Percentiles rank a stretch among this genome's conserved stretches.
phyloP scores from a whole-genome alignment of 2,113 vertebrate species.

The Myotis davidii region DNA sequence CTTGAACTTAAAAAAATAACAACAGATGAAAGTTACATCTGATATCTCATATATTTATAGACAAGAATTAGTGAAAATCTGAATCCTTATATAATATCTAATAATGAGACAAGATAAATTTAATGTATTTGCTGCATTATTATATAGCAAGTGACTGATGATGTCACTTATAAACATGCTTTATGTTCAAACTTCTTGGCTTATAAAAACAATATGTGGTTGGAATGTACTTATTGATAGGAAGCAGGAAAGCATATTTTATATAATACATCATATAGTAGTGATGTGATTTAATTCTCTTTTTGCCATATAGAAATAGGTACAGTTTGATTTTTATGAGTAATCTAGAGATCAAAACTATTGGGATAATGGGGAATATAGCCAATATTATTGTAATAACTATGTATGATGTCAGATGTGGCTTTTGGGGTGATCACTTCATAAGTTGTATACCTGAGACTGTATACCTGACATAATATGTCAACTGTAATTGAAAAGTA shows the following conservation, averaged over 20 bases:
- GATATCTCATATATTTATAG: not conserved
- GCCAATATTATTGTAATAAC: not conserved
- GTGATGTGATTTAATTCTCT: constrained; percentile 27
- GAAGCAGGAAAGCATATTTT: constrained; percentile 24
- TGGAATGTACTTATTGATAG: not conserved
- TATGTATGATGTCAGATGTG: not conserved
- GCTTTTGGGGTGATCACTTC: not conserved
- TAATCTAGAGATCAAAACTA: not conserved
- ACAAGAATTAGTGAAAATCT: constrained; percentile 15
- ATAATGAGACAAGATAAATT: not conserved
- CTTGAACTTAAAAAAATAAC: not conserved
- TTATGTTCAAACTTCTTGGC: not conserved
- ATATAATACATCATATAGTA: not conserved
- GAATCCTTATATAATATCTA: not conserved
- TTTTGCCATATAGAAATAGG: not conserved
- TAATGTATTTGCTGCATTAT: not conserved
- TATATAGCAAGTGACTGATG: not conserved
- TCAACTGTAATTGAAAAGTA: not conserved
- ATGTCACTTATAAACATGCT: not conserved
- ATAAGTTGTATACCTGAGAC: not conserved
- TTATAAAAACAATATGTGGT: not conserved
- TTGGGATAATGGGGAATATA: not conserved
- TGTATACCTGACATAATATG: not conserved
- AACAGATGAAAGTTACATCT: not conserved
- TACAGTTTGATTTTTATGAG: not conserved